Evolutionary conservation across 2,797 vertebrate species (phyloP).

Genomic region (Vespertilio murinus): DNA sequence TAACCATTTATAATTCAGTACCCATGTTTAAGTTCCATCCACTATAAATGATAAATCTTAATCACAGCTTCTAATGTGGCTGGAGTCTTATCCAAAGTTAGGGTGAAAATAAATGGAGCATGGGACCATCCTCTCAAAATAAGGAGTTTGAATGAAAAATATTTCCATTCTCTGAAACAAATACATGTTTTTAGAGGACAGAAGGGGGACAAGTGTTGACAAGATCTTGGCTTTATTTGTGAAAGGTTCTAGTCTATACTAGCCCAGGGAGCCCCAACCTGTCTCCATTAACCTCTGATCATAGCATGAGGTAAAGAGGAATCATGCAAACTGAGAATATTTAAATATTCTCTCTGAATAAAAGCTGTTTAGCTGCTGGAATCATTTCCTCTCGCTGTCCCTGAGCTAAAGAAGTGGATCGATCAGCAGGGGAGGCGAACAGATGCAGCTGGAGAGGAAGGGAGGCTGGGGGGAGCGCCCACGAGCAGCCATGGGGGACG

Average conservation of each 20-base stretch:
- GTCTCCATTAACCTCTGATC: constrained; percentile 64
- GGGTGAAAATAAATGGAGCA: not conserved
- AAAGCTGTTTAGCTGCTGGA: constrained; percentile 60
- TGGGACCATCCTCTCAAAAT: not conserved
- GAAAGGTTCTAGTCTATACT: constrained; percentile 36
- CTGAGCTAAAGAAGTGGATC: constrained; percentile 70
- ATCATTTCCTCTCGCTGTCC: constrained; percentile 62
- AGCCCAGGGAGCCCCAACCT: constrained; percentile 37
- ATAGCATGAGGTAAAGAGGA: constrained; percentile 37
- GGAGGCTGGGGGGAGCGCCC: constrained; percentile 55
- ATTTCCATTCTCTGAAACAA: not conserved
- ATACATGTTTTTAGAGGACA: not conserved
- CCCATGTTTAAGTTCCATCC: not conserved
- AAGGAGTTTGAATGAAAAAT: constrained; percentile 1
- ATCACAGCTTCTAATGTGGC: constrained; percentile 5
- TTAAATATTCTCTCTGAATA: constrained; percentile 71
- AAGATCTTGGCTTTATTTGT: constrained; percentile 21
- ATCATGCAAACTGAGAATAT: constrained; percentile 58
- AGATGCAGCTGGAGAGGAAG: constrained; percentile 78
- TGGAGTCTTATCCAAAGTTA: not conserved
- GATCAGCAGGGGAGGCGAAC: constrained; percentile 73
- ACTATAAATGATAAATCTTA: constrained; percentile 41
- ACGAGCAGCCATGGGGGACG: constrained; percentile 74
- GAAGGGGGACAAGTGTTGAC: not conserved
- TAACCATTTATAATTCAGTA: constrained; percentile 31